A percentile compares a stretch with the other conserved stretches of the same genome.
Evolutionary conservation across 1,140 invertebrate genomes (phyloP).

Genomic region (Drosophila takahashii): DNA sequence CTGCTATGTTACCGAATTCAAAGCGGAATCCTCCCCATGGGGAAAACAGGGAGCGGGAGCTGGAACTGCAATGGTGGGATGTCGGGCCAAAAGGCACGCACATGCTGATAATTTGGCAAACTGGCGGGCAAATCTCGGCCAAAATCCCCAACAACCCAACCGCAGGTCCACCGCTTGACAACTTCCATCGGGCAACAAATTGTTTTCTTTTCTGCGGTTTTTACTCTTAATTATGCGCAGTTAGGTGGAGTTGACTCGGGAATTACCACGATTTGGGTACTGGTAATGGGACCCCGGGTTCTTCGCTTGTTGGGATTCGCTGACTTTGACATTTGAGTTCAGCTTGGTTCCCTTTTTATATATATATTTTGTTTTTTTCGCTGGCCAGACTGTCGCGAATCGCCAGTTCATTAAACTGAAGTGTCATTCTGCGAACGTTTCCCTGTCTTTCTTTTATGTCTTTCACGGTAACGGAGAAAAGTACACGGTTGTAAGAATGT

Average conservation of each 20-base stretch:
- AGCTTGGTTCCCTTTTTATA: constrained; percentile 11
- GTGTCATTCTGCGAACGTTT: constrained; percentile 70
- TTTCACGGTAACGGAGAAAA: constrained; percentile 52
- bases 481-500: constrained; percentile 58
- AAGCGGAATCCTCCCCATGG: background rate
- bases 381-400: constrained; percentile 53
- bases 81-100: constrained; percentile 7
- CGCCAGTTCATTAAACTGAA: constrained; percentile 77
- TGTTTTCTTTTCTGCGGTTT: constrained; percentile 54
- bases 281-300: constrained; percentile 5
- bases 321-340: constrained; percentile 49
- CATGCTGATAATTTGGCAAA: constrained; percentile 17
- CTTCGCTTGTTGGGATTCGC: constrained; percentile 33
- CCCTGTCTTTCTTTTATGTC: constrained; percentile 37
- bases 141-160: constrained; percentile 5
- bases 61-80: constrained; percentile 3
- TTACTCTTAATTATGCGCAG: constrained; percentile 59
- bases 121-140: background rate
- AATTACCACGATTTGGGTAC: constrained; percentile 35
- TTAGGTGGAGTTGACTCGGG: constrained; percentile 45
- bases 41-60: too few relatives aligned
- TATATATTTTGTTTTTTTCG: constrained; percentile 16
- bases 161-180: constrained; percentile 25
- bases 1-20: constrained; percentile 1
- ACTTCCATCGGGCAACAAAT: constrained; percentile 46